A percentile compares a stretch with the other conserved stretches of the same genome.
These are phyloP conservation scores for Musca domestica DNA, from an alignment of 1,140 invertebrate species.

Conservation along the genomic window DNA sequence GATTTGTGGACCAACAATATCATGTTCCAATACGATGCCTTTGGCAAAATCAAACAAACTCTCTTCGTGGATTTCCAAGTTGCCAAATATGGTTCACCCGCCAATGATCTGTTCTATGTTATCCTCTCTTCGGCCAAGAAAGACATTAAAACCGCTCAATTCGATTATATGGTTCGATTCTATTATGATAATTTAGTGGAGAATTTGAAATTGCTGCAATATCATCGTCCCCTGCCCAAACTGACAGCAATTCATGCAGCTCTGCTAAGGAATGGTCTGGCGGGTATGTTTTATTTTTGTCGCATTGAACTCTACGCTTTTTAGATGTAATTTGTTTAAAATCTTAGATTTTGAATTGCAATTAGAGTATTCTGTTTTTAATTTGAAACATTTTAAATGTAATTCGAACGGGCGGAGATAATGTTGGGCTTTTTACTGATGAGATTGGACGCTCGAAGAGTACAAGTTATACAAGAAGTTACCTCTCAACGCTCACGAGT, in stretches of 20 bases:
- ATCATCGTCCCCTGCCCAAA: constrained; percentile 48
- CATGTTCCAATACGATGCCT: constrained; percentile 57
- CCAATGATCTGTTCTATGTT: constrained; percentile 47
- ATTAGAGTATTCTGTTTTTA: too few species aligned
- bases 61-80: constrained; percentile 50
- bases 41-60: constrained; percentile 51
- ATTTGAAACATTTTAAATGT: too few species aligned
- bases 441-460: too few species aligned
- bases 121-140: constrained; percentile 47
- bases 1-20: constrained; percentile 69
- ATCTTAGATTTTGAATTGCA: too few species aligned
- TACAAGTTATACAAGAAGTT: too few species aligned
- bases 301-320: background rate
- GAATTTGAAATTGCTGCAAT: constrained; percentile 44
- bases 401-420: too few species aligned
- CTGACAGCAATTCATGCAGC: constrained; percentile 40
- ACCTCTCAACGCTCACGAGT: too few species aligned
- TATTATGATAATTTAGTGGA: constrained; percentile 45
- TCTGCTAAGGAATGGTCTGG: constrained; percentile 41
- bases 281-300: constrained; percentile 32
- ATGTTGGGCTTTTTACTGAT: too few species aligned
- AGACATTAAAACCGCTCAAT: constrained; percentile 38
- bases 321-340: too few species aligned
- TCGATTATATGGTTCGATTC: constrained; percentile 45
- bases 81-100: constrained; percentile 48